Evolutionary conservation across 2,797 vertebrate species (phyloP), one percentile per base, ranked within the genome.

Genomic region (Sphenodon punctatus): DNA sequence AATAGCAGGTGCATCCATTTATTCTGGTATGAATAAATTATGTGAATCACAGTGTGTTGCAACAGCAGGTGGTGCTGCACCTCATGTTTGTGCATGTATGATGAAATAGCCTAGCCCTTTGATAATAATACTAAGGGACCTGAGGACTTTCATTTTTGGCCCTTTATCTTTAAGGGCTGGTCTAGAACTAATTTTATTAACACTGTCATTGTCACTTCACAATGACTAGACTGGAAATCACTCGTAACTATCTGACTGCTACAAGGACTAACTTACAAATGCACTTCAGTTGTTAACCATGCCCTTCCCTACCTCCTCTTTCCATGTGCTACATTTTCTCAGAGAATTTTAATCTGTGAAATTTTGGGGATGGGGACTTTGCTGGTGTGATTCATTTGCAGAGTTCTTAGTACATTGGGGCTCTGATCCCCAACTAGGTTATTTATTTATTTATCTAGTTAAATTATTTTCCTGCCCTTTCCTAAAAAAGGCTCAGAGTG

Each of bases 61-160:
- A 93, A 85, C 90, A 93, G 85, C 85, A 92, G 89, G 75, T 90
- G 85, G 78, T 87, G 59, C 55, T 88, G 82, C 89, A 91, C 90
- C 86, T 90, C 76, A 88, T 84, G 82, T 86, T 55, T 79, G 64
- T 81, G 67, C n/a, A n/a, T n/a, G n/a, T 64, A n/a, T 75, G 75
- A 76, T 89, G 89, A 85, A 46, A 86, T 1, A 6, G 69, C 75
- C 80, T 84, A 60, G 82, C 13, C n/a, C 25, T 88, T 19, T 75
- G 15, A 22, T 88, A 61, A 36, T 61, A n/a, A 67, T 83, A 67
- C 43, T n/a, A 27, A 78, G 61, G 36, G 23, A 71, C 86, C 63
- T 42, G 79, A 49, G 71, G 25, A 65, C 55, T 17, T 63, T 78
- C 73, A 3, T 48, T 81, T 80, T 82, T 85, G 80, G 11, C 30